These are phyloP conservation scores for Platichthys flesus DNA, from an alignment of 2,113 vertebrate species.

Conservation along the genomic window DNA sequence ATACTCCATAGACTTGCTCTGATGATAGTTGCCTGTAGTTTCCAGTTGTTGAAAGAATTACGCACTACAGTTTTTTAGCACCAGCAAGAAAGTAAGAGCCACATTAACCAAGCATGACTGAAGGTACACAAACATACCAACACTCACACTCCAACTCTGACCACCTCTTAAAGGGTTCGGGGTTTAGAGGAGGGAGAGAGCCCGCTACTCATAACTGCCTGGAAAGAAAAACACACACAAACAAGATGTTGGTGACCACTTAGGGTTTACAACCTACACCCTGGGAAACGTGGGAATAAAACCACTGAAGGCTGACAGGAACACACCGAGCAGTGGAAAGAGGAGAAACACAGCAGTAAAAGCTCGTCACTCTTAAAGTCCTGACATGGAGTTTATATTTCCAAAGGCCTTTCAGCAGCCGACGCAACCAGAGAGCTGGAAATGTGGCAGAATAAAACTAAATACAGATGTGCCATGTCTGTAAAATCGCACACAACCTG, in stretches of 20 bases:
- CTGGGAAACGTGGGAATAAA: constrained; percentile 22
- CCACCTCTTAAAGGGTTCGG: neutral
- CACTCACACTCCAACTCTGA: neutral
- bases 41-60: neutral
- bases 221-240: neutral
- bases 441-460: neutral
- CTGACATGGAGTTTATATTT: too few relatives aligned
- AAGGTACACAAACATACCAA: neutral
- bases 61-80: neutral
- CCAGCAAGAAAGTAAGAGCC: neutral
- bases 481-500: too few relatives aligned
- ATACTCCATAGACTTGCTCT: neutral
- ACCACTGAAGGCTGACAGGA: neutral
- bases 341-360: neutral
- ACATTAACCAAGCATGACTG: neutral
- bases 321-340: neutral
- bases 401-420: neutral
- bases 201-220: too few relatives aligned
- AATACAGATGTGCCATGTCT: neutral
- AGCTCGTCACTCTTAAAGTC: too few relatives aligned
- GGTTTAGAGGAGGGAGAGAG: neutral
- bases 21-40: neutral
- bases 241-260: constrained; percentile 6
- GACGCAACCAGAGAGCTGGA: neutral
- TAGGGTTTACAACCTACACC: neutral